phyloP scores from a whole-genome alignment of 2,797 vertebrate genomes.

The Agapornis canus region DNA sequence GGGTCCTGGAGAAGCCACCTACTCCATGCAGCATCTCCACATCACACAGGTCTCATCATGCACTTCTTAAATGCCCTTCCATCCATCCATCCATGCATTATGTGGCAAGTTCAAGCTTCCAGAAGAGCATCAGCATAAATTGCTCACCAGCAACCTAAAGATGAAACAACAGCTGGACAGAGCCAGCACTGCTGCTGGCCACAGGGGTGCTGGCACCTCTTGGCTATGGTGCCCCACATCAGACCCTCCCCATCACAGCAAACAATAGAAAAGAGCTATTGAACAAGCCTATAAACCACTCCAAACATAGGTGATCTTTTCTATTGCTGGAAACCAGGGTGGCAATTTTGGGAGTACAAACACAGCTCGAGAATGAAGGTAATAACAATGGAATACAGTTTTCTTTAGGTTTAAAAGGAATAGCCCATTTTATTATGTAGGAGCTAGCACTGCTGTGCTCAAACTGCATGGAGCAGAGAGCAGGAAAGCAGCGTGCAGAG shows the following conservation, averaged over 20 bases:
- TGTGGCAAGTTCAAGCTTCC: background rate
- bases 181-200: rapidly evolving
- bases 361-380: constrained; percentile 8
- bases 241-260: background rate
- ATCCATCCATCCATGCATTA: rapidly evolving
- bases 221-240: rapidly evolving
- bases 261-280: background rate
- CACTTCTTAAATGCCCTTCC: rapidly evolving
- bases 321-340: constrained; percentile 9
- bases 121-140: rapidly evolving
- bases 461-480: background rate
- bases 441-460: background rate
- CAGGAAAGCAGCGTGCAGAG: background rate
- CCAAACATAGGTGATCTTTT: background rate
- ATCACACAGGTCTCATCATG: rapidly evolving
- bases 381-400: background rate
- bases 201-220: background rate
- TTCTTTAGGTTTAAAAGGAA: background rate
- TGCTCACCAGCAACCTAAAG: background rate
- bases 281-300: background rate
- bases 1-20: background rate
- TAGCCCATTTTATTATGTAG: background rate
- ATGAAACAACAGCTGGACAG: rapidly evolving
- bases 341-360: background rate
- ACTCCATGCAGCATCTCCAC: background rate